These are phyloP conservation scores for Catamblyrhynchus diadema DNA, from an alignment of 2,797 vertebrate genomes.

Conservation along the genomic window DNA sequence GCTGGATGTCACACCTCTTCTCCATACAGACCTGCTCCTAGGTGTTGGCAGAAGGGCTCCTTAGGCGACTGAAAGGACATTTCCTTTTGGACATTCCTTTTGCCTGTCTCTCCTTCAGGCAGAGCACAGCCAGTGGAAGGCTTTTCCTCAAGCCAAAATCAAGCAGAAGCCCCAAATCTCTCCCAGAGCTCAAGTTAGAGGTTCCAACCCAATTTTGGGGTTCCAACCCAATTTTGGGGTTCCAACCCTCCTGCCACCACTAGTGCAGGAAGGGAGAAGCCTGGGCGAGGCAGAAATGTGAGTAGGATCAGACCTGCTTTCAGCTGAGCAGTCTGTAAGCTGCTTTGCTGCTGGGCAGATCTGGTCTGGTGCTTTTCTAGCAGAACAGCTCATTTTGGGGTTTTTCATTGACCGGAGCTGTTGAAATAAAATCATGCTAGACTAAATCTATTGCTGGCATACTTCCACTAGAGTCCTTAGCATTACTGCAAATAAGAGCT, in stretches of 20 bases:
- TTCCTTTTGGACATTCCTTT: not conserved
- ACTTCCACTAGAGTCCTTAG: constrained; percentile 31
- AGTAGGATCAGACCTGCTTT: not conserved
- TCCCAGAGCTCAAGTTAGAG: not conserved
- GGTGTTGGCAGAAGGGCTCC: not conserved
- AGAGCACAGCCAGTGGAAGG: not conserved
- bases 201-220: not conserved
- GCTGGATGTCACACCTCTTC: not conserved
- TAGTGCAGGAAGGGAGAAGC: not conserved
- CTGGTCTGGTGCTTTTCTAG: not conserved
- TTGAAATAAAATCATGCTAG: constrained; percentile 21
- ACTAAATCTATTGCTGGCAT: constrained; percentile 43
- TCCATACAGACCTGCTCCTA: not conserved
- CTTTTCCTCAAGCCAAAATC: not conserved
- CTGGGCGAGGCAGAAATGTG: not conserved
- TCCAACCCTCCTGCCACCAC: not conserved
- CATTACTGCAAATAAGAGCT: constrained; percentile 38
- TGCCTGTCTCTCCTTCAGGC: not conserved
- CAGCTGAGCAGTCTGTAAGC: not conserved
- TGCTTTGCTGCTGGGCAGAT: constrained; percentile 7
- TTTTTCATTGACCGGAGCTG: not conserved
- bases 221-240: not conserved
- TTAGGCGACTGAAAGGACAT: not conserved
- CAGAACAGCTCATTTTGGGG: not conserved
- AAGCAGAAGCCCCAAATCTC: not conserved